Evolutionary conservation across 2,888 invertebrate species (phyloP).

Genomic region (Dinocampus coccinellae): DNA sequence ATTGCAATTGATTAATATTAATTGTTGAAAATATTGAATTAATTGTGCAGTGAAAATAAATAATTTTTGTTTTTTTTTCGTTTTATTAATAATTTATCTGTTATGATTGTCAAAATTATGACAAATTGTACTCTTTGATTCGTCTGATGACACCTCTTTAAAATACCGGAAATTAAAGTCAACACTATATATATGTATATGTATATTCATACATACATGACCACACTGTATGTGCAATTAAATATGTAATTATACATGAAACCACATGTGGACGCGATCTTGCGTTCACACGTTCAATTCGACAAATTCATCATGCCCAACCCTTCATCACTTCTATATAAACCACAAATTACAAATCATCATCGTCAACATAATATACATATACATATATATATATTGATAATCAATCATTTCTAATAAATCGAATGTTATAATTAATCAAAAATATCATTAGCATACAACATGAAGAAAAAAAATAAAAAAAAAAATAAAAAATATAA

Average conservation of each 20-base stretch:
- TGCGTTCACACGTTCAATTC: constrained; percentile 42
- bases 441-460: too few species aligned
- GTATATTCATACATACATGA: background rate
- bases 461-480: too few species aligned
- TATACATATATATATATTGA: background rate
- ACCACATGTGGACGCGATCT: constrained; percentile 59
- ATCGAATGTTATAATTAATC: too few species aligned
- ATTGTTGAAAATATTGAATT: too few species aligned
- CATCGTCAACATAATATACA: background rate
- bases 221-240: constrained; percentile 60
- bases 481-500: too few species aligned
- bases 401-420: background rate
- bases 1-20: too few species aligned
- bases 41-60: too few species aligned
- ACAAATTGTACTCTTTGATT: background rate
- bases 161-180: background rate
- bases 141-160: background rate
- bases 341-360: constrained; percentile 25
- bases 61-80: too few species aligned
- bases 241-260: constrained; percentile 61
- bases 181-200: background rate
- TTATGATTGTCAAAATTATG: background rate
- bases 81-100: too few species aligned
- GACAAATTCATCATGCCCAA: constrained; percentile 56
- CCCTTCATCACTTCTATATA: background rate